phyloP scores from a whole-genome alignment of 2,888 invertebrate species.

The Bombylius major region DNA sequence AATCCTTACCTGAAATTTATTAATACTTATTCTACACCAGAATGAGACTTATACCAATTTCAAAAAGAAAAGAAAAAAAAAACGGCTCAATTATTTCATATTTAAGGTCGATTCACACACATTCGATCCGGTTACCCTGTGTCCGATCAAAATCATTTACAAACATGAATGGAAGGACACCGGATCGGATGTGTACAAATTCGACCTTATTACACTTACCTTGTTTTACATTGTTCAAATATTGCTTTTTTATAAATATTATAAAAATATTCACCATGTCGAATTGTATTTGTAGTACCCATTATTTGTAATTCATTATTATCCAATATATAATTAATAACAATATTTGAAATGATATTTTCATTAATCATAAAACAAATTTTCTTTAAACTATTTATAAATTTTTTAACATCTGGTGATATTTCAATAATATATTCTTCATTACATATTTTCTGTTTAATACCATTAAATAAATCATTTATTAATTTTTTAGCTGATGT shows the following conservation, averaged over 20 bases:
- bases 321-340: conserved; percentile 14
- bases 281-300: conserved; percentile 15
- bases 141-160: too few species aligned
- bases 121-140: too few species aligned
- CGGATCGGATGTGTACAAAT: too few species aligned
- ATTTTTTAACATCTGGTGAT: conserved; percentile 12
- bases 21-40: too few species aligned
- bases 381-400: conserved; percentile 13
- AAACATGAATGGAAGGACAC: too few species aligned
- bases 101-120: too few species aligned
- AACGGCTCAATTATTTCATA: too few species aligned
- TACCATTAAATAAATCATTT: conserved; percentile 12
- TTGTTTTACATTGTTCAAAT: conserved; percentile 16
- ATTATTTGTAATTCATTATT: conserved; percentile 4
- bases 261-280: conserved; percentile 32
- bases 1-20: too few species aligned
- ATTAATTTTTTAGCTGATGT: conserved; percentile 10
- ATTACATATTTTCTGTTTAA: conserved; percentile 11
- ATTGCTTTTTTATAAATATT: conserved; percentile 25
- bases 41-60: too few species aligned
- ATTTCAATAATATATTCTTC: conserved; percentile 6
- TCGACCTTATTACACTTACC: conserved; percentile 7
- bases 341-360: background rate
- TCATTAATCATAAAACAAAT: conserved; percentile 12
- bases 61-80: too few species aligned